Base-by-base conservation (phyloP, 1,140 invertebrate species). In the Cyrtorhinus lividipennis region DNA sequence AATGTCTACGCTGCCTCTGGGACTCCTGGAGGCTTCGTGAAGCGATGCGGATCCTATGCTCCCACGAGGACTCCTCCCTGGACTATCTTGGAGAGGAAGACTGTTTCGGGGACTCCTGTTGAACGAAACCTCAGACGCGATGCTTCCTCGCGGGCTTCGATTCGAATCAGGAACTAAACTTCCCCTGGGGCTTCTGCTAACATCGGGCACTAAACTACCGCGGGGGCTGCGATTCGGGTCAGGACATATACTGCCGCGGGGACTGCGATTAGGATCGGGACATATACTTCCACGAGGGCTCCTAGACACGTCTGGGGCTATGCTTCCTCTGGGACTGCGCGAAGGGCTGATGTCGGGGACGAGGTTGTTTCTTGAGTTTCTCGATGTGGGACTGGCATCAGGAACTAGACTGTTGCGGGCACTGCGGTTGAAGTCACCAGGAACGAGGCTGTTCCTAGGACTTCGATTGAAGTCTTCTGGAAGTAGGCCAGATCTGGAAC, bases 371-470 rank as follows among this genome's bases (percentile, higher is more conserved):
- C 83, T 73, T 0, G 80, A 78, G 70, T 53, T 53, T 53, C 80
- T 80, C 63, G 81, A 73, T 0, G 75, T 73, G 5, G 71, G 58
- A 30, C 58, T 59, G 12, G 73, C 73, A 12, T 76, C 77, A 13
- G 80, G 80, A 1, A 76, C 70, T 18, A 78, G 67, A 53, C 72
- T 78, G 59, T 78, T 76, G 38, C 80, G 72, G 12, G 73, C 71
- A 68, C 69, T 74, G 59, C 71, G 64, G 30, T 57, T 64, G 22
- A 62, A 65, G n/a, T 27, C 64, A 18, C 48, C 65, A 0, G 83
- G 81, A 12, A 79, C 74, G 62, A 85, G 71, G 67, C 81, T 83
- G 64, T 83, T 80, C 66, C 83, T 75, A 1, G 80, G 79, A 68
- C 81, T 83, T 64, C 81, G 73, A 56, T 74, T 74, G 26, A 73